Base-by-base conservation (phyloP, 2,797 vertebrate genomes). In the Sparidentex hasta region DNA sequence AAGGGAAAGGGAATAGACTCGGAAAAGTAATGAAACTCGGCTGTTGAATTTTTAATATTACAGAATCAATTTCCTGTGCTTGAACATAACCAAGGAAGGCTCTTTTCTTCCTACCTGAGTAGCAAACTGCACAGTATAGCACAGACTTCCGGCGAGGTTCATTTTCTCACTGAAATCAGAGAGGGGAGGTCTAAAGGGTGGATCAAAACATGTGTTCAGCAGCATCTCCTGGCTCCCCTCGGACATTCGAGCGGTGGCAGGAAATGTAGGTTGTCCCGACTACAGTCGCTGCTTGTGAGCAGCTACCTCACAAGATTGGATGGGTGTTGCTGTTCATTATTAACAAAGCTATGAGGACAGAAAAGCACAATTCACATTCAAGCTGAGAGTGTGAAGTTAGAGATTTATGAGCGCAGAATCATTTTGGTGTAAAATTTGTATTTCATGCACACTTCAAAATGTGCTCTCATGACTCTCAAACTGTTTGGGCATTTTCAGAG, bases 21-120 rank as follows among this genome's bases (percentile, higher is more conserved):
- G 59, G 89, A 91, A 91, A 94, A 92, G 88, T 93, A 95, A 94
- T 94, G 90, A 94, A 94, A 94, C 91, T 88, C 84, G 78, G 87
- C 88, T 92, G 88, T 90, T 94, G 92, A 90, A 93, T 94, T 94
- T 94, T 94, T 94, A 90, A 94, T 93, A 93, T 91, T 87, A 91
- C 91, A 88, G 87, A 94, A 93, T 93, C 93, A 93, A 93, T 94
- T 94, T 93, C 85, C 88, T 90, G 80, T 85, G 88, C 90, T 93
- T 88, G 84, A 91, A 90, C 87, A 88, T 91, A 92, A 88, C 89
- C 75, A 72, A 78, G 76, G 23, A 83, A 81, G 63, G 54, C 47
- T 84, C 82, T 76, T 80, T 80, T 80, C 87, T 86, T 86, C 70
- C 73, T 75, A 84, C 85, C 85, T 88, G 86, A 64, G 77, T 83